phyloP scores from a whole-genome alignment of 1,140 invertebrate species.

The Zaprionus lachaisei region DNA sequence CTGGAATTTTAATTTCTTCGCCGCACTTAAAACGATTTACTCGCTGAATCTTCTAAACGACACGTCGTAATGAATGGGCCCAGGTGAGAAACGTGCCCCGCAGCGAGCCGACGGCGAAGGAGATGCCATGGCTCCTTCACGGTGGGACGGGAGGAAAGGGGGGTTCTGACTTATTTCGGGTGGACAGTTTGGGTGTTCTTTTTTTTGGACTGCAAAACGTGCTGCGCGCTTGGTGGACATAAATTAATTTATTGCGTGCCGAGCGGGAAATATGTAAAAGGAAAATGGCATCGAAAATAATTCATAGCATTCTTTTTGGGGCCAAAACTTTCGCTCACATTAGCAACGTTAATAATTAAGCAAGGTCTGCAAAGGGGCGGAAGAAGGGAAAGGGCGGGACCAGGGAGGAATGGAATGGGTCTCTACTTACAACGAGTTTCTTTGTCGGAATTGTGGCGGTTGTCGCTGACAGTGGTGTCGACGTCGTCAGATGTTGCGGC shows the following conservation, averaged over 20 bases:
- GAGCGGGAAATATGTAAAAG: constrained; percentile 63
- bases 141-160: not conserved
- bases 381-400: constrained; percentile 14
- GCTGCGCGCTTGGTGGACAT: constrained; percentile 75
- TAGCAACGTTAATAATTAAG: constrained; percentile 81
- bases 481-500: constrained; percentile 47
- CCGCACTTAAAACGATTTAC: constrained; percentile 75
- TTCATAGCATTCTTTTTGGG: constrained; percentile 72
- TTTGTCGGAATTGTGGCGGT: constrained; percentile 84
- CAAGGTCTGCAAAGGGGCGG: constrained; percentile 35
- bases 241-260: constrained; percentile 82
- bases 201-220: constrained; percentile 65
- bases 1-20: constrained; percentile 78
- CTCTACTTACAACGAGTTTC: constrained; percentile 83
- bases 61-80: constrained; percentile 75
- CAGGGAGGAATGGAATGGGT: not conserved
- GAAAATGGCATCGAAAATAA: constrained; percentile 67
- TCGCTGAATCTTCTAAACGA: constrained; percentile 67
- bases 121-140: not conserved
- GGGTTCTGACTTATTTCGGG: not conserved
- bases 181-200: constrained; percentile 12
- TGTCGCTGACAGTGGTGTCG: constrained; percentile 76
- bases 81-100: constrained; percentile 76
- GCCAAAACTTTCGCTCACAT: constrained; percentile 69
- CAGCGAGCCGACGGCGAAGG: not conserved